A percentile compares a stretch with the other conserved stretches of the same genome.
These are phyloP conservation scores for Nomada flava DNA, from an alignment of 2,888 invertebrate genomes.

Conservation along the genomic window DNA sequence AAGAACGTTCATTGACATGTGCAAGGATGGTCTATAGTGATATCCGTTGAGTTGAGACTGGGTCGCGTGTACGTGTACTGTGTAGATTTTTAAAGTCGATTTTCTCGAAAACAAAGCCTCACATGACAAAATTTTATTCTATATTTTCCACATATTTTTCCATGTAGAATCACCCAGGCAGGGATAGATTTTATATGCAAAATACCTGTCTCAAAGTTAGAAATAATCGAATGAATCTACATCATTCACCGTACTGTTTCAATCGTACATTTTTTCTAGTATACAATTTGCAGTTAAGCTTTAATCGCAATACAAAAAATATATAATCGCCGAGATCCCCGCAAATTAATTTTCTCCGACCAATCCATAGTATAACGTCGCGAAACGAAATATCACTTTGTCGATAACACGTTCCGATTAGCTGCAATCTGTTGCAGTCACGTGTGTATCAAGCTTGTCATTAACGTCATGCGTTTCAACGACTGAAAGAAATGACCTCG, in stretches of 20 bases:
- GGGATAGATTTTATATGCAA: not conserved
- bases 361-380: not conserved
- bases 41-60: too few species aligned
- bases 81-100: too few species aligned
- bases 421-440: not conserved
- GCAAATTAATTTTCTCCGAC: not conserved
- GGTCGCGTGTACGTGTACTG: too few species aligned
- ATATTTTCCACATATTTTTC: too few species aligned
- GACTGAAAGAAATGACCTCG: not conserved
- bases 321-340: slow-evolving; percentile 1
- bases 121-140: too few species aligned
- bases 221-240: not conserved
- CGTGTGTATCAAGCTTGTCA: not conserved
- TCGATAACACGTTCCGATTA: slow-evolving; percentile 4
- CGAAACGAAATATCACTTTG: not conserved
- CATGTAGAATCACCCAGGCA: too few species aligned
- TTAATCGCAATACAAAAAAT: too few species aligned
- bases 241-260: not conserved
- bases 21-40: too few species aligned
- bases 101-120: too few species aligned
- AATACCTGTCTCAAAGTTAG: not conserved
- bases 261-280: not conserved
- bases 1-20: too few species aligned
- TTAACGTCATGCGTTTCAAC: not conserved
- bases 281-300: too few species aligned